Base-by-base conservation (phyloP, 2,797 vertebrate genomes). In the Sebastes cheni region DNA sequence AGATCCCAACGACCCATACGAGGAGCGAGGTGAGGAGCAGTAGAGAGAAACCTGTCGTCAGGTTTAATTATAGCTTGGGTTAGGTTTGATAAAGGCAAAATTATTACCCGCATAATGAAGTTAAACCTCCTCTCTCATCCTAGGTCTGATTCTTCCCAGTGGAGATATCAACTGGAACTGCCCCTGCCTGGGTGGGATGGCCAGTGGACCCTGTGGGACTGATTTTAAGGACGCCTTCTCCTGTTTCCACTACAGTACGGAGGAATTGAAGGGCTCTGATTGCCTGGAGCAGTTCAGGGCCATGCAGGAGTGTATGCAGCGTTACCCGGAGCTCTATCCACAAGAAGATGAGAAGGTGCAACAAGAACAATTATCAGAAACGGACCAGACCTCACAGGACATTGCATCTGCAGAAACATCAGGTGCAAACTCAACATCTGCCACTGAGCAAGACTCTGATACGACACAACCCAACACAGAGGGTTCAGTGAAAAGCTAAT, bases 171-270 rank as follows among this genome's bases (percentile, higher is more conserved):
- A 98, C 87, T 99, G 98, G 98, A 98, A 98, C 92, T 98, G 97
- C 85, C 97, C 97, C 0, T 98, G 97, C 79, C 95, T 99, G 59
- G 98, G 97, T 3, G 97, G 98, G 52, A 98, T 99, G 97, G 97
- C 97, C 71, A 98, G 98, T 2, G 97, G 98, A 72, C 98, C 98
- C 25, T 98, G 97, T 83, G 97, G 98, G 75, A 96, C 97, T 50
- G 97, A 99, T 91, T 99, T 99, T 94, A 99, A 99, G 86, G 97
- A 99, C 1, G 98, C 98, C 29, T 99, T 99, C 89, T 99, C 98
- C 74, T 99, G 98, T 90, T 99, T 99, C 94, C 98, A 99, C 95
- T 96, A 98, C 82, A 99, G 98, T 86, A 95, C 95, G 6, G 97
- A 98, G 87, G 98, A 99, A 75, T 91, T 99, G 90, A 99, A 99